Evolutionary conservation across 2,797 vertebrate species (phyloP).

Genomic region (Carapus acus): DNA sequence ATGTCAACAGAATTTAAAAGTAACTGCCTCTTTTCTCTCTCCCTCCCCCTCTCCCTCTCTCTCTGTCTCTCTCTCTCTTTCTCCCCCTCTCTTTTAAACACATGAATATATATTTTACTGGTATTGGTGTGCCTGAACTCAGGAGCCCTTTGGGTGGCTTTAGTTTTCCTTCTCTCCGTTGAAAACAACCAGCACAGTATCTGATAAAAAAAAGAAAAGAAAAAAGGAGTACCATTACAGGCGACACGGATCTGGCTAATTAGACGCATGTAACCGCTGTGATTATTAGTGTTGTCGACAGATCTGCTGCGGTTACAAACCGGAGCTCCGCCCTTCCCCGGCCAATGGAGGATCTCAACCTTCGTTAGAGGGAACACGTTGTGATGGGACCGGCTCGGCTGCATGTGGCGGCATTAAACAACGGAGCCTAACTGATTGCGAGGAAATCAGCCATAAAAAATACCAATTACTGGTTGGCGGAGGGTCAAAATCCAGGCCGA

Average conservation of each 20-base stretch:
- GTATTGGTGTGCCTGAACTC: slow-evolving; percentile 69
- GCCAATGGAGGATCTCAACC: slow-evolving; percentile 62
- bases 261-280: slow-evolving; percentile 69
- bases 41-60: too few relatives aligned
- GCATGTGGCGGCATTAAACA: slow-evolving; percentile 51
- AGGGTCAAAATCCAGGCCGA: too few relatives aligned
- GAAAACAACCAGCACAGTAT: slow-evolving; percentile 71
- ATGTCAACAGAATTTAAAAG: slow-evolving; percentile 85
- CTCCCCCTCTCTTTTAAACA: too few relatives aligned
- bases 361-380: slow-evolving; percentile 56
- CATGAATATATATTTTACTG: slow-evolving; percentile 75
- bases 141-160: slow-evolving; percentile 56
- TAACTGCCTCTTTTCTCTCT: slow-evolving; percentile 67
- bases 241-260: slow-evolving; percentile 68
- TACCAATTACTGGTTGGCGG: too few relatives aligned
- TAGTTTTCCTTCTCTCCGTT: slow-evolving; percentile 66
- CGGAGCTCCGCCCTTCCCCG: slow-evolving; percentile 49
- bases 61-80: too few relatives aligned
- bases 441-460: background rate
- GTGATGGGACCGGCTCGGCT: slow-evolving; percentile 57
- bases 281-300: slow-evolving; percentile 74
- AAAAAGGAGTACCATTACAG: slow-evolving; percentile 62
- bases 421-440: slow-evolving; percentile 14
- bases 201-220: too few relatives aligned
- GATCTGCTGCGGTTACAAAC: slow-evolving; percentile 69